Evolutionary conservation across 2,113 vertebrate genomes (phyloP).

Genomic region (Microcebus murinus): DNA sequence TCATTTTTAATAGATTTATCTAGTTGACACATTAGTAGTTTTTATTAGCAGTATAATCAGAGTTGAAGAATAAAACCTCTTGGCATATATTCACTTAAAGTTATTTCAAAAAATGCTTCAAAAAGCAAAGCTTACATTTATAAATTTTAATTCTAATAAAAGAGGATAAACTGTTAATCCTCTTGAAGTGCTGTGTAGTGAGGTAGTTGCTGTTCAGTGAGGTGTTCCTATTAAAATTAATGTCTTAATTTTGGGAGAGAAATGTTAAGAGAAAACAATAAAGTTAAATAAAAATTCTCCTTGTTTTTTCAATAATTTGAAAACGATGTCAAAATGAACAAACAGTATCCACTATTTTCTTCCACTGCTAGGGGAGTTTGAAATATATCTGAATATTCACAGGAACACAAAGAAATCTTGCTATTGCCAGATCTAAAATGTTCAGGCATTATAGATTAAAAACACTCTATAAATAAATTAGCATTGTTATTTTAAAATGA

Average conservation of each 20-base stretch:
- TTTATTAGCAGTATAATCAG: neutral
- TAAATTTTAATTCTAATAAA: neutral
- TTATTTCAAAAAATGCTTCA: neutral
- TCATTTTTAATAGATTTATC: neutral
- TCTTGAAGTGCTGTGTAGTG: neutral
- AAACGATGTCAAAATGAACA: neutral
- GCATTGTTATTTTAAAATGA: neutral
- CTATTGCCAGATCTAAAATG: neutral
- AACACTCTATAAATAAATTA: neutral
- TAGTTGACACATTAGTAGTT: neutral
- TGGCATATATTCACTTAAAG: slow-evolving; percentile 6
- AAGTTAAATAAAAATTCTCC: neutral
- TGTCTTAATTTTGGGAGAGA: neutral
- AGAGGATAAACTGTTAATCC: neutral
- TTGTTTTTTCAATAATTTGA: neutral
- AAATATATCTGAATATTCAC: neutral
- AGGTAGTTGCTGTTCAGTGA: neutral
- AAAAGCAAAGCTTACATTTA: slow-evolving; percentile 21
- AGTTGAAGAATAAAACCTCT: slow-evolving; percentile 2
- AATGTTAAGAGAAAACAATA: neutral
- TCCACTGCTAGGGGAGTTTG: neutral
- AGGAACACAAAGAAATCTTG: neutral
- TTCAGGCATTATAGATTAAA: neutral
- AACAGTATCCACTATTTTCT: neutral
- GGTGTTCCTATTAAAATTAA: neutral